A percentile compares a stretch with the other conserved stretches of the same genome.
These are phyloP conservation scores for Balearica regulorum DNA, from an alignment of 2,797 vertebrate genomes.

Conservation along the genomic window DNA sequence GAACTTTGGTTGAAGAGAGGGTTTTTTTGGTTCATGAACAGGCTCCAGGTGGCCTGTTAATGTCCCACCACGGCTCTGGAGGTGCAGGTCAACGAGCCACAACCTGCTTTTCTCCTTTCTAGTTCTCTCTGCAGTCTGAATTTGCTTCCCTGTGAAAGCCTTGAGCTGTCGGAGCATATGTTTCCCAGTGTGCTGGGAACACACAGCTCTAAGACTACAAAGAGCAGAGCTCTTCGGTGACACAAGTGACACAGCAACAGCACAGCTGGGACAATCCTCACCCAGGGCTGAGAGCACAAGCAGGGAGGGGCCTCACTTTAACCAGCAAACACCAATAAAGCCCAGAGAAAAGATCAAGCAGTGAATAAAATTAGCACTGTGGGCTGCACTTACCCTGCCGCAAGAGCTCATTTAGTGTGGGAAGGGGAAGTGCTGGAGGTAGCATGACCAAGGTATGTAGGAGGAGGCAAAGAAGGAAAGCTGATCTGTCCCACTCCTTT, in stretches of 20 bases:
- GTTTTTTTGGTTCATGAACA: background rate
- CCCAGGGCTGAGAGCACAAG: background rate
- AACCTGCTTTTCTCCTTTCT: background rate
- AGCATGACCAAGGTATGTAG: background rate
- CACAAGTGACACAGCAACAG: background rate
- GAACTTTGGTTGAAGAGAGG: background rate
- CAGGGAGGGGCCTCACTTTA: background rate
- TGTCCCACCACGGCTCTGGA: background rate
- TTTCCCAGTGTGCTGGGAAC: background rate
- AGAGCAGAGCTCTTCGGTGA: background rate
- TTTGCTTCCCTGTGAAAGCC: background rate
- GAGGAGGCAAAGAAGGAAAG: conserved; percentile 29
- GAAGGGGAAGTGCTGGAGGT: conserved; percentile 14
- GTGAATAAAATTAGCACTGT: background rate
- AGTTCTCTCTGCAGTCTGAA: background rate
- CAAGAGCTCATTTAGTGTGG: background rate
- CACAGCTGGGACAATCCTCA: background rate
- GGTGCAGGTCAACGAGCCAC: background rate
- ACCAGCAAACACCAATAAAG: background rate
- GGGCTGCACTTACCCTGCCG: background rate
- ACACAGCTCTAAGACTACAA: background rate
- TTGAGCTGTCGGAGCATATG: accelerated
- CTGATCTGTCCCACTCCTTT: background rate
- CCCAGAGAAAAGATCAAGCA: background rate
- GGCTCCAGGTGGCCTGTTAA: background rate